A percentile compares a stretch with the other conserved stretches of the same genome.
phyloP scores from a whole-genome alignment of 2,113 vertebrate genomes.

The Merops nubicus region DNA sequence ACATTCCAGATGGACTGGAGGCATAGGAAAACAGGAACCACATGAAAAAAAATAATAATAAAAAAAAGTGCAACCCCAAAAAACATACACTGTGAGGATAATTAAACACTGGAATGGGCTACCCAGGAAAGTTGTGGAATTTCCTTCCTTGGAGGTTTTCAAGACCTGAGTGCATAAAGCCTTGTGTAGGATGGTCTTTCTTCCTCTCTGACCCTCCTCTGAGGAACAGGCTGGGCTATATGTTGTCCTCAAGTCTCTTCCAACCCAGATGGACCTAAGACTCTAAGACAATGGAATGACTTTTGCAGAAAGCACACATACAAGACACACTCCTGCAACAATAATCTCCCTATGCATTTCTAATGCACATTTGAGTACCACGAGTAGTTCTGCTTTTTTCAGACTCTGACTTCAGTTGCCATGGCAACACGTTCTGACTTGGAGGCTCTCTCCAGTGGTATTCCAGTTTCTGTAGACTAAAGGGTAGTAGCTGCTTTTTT shows the following conservation, averaged over 20 bases:
- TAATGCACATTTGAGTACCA: conserved; percentile 28
- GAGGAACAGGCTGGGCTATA: neutral
- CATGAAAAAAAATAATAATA: neutral
- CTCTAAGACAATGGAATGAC: neutral
- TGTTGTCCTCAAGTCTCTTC: neutral
- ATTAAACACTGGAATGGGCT: neutral
- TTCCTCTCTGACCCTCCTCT: neutral
- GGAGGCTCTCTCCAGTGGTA: neutral
- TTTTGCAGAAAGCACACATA: conserved; percentile 24
- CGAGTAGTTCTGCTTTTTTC: neutral
- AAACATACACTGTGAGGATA: neutral
- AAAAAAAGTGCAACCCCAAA: neutral
- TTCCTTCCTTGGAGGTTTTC: neutral
- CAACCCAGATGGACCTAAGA: neutral
- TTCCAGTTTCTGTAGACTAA: neutral
- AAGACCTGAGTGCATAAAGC: neutral
- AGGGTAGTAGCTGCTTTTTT: neutral
- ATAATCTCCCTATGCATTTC: conserved; percentile 36
- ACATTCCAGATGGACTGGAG: neutral
- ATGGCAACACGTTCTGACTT: conserved; percentile 46
- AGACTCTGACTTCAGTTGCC: conserved; percentile 55
- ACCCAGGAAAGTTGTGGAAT: neutral
- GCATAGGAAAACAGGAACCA: neutral
- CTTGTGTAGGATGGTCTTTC: neutral
- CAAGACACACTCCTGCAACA: neutral